Conservation (phyloP, 2,888 invertebrate species). For the Cyclophora albipunctata region DNA sequence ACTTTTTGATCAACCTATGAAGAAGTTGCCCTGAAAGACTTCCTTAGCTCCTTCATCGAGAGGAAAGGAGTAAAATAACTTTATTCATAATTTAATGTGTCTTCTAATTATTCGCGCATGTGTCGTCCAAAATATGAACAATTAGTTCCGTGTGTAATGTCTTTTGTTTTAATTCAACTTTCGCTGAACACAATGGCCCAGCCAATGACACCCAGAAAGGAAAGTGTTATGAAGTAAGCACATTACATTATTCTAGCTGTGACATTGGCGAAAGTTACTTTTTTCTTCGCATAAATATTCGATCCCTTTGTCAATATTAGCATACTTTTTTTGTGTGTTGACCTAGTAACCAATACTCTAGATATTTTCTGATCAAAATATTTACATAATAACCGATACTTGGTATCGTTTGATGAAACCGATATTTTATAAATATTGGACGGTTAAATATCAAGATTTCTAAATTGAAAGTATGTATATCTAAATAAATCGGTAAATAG, state of each 20-base stretch:
- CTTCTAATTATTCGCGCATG: too few species aligned
- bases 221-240: conserved; percentile 40
- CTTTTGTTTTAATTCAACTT: conserved; percentile 60
- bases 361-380: conserved; percentile 4
- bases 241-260: conserved; percentile 37
- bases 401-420: too few species aligned
- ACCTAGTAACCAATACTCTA: conserved; percentile 1
- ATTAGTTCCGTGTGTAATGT: conserved; percentile 31
- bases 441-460: too few species aligned
- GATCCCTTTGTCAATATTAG: conserved; percentile 42
- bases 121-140: conserved; percentile 11
- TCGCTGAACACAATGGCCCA: conserved; percentile 56
- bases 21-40: too few species aligned
- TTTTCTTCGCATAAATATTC: conserved; percentile 46
- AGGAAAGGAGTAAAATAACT: too few species aligned
- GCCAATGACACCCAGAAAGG: conserved; percentile 51
- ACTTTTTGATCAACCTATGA: too few species aligned
- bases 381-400: conserved; percentile 1
- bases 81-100: too few species aligned
- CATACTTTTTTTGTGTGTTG: conserved; percentile 13
- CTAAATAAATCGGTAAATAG: too few species aligned
- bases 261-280: conserved; percentile 52
- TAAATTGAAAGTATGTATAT: too few species aligned
- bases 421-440: too few species aligned
- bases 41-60: too few species aligned